Percentiles rank a stretch among this genome's conserved stretches.
These are phyloP conservation scores for Cyclina sinensis DNA, from an alignment of 1,140 invertebrate species.

Conservation along the genomic window DNA sequence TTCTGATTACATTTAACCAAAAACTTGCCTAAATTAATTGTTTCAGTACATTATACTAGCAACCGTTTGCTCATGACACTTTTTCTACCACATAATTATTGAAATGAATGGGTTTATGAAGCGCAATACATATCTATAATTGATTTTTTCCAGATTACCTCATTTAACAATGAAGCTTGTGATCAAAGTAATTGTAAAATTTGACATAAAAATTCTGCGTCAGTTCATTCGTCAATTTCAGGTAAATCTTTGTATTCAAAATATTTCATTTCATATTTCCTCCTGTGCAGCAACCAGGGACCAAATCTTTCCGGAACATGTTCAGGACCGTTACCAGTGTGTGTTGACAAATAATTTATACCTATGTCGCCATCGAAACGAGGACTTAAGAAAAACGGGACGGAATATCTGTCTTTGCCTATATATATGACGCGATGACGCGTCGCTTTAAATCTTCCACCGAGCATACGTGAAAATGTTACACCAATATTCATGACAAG, in stretches of 20 bases:
- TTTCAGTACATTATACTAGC: too few species aligned
- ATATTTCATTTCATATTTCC: constrained; percentile 73
- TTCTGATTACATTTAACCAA: too few species aligned
- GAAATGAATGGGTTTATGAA: too few species aligned
- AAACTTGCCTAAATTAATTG: too few species aligned
- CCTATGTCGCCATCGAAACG: constrained; percentile 74
- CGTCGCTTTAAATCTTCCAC: constrained; percentile 77
- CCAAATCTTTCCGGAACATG: constrained; percentile 70
- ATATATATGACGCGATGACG: constrained; percentile 78
- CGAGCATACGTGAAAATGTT: constrained; percentile 76
- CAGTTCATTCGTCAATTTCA: constrained; percentile 55
- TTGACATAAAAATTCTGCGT: too few species aligned
- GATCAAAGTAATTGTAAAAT: too few species aligned
- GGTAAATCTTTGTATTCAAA: constrained; percentile 73
- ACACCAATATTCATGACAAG: constrained; percentile 82
- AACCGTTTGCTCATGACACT: too few species aligned
- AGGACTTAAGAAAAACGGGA: constrained; percentile 79
- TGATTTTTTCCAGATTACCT: too few species aligned
- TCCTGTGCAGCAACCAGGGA: constrained; percentile 65
- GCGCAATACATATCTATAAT: too few species aligned
- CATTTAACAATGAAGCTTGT: too few species aligned
- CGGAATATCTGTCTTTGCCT: constrained; percentile 73
- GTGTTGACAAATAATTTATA: constrained; percentile 64
- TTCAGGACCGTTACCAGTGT: constrained; percentile 32
- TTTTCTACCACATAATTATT: too few species aligned